Percentiles rank a stretch among this genome's conserved stretches.
These are phyloP conservation scores for Notolabrus celidotus DNA, from an alignment of 2,797 vertebrate species.

Conservation along the genomic window DNA sequence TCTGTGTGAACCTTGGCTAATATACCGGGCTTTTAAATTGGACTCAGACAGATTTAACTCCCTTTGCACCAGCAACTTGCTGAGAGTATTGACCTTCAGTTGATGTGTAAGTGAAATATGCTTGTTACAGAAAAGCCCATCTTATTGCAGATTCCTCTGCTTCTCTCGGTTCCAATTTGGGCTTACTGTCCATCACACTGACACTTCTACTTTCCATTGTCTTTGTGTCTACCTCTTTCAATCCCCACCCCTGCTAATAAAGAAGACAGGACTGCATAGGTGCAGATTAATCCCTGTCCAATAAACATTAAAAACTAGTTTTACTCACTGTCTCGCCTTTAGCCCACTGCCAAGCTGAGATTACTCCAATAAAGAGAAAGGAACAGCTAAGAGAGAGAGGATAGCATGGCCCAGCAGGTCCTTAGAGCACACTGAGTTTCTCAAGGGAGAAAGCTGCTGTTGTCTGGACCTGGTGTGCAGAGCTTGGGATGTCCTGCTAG, in stretches of 20 bases:
- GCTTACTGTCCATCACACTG: conserved; percentile 42
- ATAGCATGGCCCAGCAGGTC: conserved; percentile 40
- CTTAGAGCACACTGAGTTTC: conserved; percentile 31
- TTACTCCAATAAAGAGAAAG: conserved; percentile 36
- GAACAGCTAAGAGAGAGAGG: no score
- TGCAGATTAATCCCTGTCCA: conserved; percentile 45
- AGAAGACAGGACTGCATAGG: conserved; percentile 39
- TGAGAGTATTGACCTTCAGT: conserved; percentile 66
- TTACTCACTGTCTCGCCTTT: conserved; percentile 31
- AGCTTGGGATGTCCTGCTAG: conserved; percentile 45
- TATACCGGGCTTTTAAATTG: conserved; percentile 62
- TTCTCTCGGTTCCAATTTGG: conserved; percentile 47
- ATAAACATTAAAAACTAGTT: conserved; percentile 37
- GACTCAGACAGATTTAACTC: conserved; percentile 57
- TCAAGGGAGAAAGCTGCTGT: conserved; percentile 37
- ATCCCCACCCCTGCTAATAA: conserved; percentile 15
- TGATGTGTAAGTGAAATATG: conserved; percentile 48
- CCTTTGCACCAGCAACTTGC: conserved; percentile 31
- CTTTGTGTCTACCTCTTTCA: conserved; percentile 15
- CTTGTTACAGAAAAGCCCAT: conserved; percentile 38
- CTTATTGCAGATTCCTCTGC: conserved; percentile 40
- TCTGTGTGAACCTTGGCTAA: conserved; percentile 60
- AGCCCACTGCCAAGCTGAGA: conserved; percentile 39
- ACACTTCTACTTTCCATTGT: neutral
- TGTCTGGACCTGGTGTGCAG: conserved; percentile 32